A percentile compares a stretch with the other conserved stretches of the same genome.
Conservation (phyloP, 2,888 invertebrate genomes). For the Crepidodera aurea region DNA sequence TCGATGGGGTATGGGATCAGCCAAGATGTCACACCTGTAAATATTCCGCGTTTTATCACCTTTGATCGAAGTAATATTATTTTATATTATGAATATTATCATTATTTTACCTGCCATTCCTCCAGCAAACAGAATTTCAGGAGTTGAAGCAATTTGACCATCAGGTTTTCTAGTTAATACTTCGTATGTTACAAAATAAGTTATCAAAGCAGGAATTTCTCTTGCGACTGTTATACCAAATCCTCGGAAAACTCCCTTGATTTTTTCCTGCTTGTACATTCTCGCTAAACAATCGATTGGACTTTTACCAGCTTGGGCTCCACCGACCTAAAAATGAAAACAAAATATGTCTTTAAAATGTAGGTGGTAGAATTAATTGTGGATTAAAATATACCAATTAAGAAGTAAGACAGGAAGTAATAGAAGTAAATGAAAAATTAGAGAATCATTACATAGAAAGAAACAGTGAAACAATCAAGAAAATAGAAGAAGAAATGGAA, state of each 20-base stretch:
- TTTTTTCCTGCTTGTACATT: slow-evolving; percentile 70
- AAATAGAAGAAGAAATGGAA: no score
- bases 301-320: slow-evolving; percentile 49
- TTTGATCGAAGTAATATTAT: no score
- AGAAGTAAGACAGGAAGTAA: no score
- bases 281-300: slow-evolving; percentile 73
- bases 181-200: slow-evolving; percentile 89
- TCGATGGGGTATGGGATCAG: slow-evolving; percentile 86
- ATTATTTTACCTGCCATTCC: slow-evolving; percentile 78
- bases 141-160: slow-evolving; percentile 66
- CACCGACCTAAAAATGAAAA: slow-evolving; percentile 33
- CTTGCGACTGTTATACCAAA: slow-evolving; percentile 76
- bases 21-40: slow-evolving; percentile 79
- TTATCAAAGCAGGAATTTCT: slow-evolving; percentile 85
- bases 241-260: slow-evolving; percentile 77
- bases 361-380: no score
- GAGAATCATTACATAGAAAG: no score
- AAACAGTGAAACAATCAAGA: no score
- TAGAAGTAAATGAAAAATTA: no score
- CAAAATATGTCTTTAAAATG: no score
- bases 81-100: no score
- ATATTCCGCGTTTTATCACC: no score
- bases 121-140: slow-evolving; percentile 80
- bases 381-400: no score
- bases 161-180: slow-evolving; percentile 67